A percentile compares a stretch with the other conserved stretches of the same genome.
Evolutionary conservation across 2,113 vertebrate genomes (phyloP).

Genomic region (Gasterosteus aculeatus): DNA sequence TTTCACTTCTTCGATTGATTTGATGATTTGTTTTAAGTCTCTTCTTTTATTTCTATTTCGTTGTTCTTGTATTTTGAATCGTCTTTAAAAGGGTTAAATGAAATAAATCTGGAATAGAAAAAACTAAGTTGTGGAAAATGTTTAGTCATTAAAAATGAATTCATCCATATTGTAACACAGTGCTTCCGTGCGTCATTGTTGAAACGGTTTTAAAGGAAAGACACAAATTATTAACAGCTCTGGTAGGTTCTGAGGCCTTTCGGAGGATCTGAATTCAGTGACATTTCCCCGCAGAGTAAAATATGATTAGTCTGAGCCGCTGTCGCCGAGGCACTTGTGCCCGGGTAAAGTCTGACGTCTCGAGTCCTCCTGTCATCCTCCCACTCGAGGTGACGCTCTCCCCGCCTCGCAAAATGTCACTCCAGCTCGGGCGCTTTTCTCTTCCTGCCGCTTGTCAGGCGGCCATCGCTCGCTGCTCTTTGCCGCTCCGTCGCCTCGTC

Average conservation of each 20-base stretch:
- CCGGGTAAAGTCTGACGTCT: conserved; percentile 23
- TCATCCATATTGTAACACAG: neutral
- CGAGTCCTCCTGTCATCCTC: conserved; percentile 22
- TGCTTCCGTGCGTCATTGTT: neutral
- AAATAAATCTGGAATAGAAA: neutral
- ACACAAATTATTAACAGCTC: too few relatives aligned
- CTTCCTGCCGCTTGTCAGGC: neutral
- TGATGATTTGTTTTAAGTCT: neutral
- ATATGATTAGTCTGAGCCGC: neutral
- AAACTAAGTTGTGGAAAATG: neutral
- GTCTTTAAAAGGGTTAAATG: too few relatives aligned
- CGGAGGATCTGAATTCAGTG: neutral
- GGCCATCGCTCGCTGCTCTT: conserved; percentile 36
- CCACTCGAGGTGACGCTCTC: conserved; percentile 31
- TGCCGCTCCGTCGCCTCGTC: conserved; percentile 21
- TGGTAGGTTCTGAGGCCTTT: neutral
- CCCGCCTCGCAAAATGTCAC: conserved; percentile 41
- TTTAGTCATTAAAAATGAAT: neutral
- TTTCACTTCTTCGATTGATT: neutral
- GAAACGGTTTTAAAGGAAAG: neutral
- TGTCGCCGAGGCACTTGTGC: neutral
- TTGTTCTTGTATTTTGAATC: too few relatives aligned
- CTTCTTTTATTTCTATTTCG: neutral
- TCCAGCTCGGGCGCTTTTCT: neutral
- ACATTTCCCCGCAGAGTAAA: neutral